A percentile compares a stretch with the other conserved stretches of the same genome.
These are phyloP conservation scores for Aphidius colemani DNA, from an alignment of 2,888 invertebrate genomes.

Conservation along the genomic window DNA sequence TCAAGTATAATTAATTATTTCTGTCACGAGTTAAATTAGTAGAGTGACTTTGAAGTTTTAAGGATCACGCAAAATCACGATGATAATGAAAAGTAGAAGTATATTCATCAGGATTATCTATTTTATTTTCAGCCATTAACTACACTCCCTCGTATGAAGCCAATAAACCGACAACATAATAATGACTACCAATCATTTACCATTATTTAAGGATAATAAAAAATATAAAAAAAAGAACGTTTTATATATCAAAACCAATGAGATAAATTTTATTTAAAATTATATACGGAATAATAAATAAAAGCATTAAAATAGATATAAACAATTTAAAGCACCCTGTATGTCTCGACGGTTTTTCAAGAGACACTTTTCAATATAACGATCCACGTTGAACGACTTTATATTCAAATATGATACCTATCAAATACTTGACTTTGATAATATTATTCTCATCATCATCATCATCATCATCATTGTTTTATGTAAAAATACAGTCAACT, in stretches of 20 bases:
- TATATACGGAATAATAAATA: constrained; percentile 12
- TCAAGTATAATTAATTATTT: constrained; percentile 7
- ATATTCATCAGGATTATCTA: too few species aligned
- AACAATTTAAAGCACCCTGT: constrained; percentile 9
- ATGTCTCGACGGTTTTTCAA: constrained; percentile 14
- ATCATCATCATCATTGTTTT: too few species aligned
- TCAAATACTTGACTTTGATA: constrained; percentile 14
- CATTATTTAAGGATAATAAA: constrained; percentile 3
- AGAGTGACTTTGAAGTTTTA: too few species aligned
- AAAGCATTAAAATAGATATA: constrained; percentile 23
- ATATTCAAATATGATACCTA: constrained; percentile 38
- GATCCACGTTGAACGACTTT: constrained; percentile 33
- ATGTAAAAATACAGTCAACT: too few species aligned
- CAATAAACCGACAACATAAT: too few species aligned
- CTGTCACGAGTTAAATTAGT: too few species aligned
- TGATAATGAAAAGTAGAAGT: too few species aligned
- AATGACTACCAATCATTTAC: too few species aligned
- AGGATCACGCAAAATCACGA: too few species aligned
- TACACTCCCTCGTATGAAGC: too few species aligned
- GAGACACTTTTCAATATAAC: constrained; percentile 36
- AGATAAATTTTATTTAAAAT: not conserved
- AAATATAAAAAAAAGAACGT: constrained; percentile 7
- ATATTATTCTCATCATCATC: constrained; percentile 13
- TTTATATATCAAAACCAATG: too few species aligned
- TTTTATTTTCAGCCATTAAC: too few species aligned